Base-by-base conservation (phyloP, 2,888 invertebrate species). In the Lathronympha strigana region DNA sequence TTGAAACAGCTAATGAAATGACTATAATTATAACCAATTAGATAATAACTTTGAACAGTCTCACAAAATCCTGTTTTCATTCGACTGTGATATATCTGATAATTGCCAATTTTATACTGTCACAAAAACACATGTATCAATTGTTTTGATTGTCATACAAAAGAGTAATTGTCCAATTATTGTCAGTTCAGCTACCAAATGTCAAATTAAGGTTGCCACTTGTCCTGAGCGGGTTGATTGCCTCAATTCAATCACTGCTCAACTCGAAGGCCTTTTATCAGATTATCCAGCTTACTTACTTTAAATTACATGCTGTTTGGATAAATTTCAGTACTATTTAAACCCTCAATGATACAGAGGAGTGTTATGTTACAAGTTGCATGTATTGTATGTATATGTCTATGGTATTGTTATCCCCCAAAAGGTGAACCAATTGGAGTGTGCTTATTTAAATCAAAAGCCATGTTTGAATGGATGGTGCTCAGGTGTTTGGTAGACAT, bases 171-270 rank as follows among this genome's bases (percentile, higher is more conserved):
- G 40, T 50, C 40, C 63, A 63, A 43, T 63, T 63, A 57, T 40
- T 45, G 43, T 33, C 33, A 8, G 31, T 57, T 45, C 19, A 49
- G 38, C 17, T 33, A 47, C n/a, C 33, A 40, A 23, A 23, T 43
- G 57, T 43, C 31, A 23, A 63, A 63, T 63, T 63, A 57, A 63
- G 57, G 40, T 45, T 62, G 28, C 45, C 57, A 57, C 63, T 57
- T 63, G 57, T 40, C 31, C 31, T 49, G 23, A 40, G 40, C 3
- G 4, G 40, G n/a, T 31, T 40, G 49, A 57, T 49, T 40, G 55
- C 55, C 55, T 28, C 55, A 40, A 57, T 57, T 63, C 57, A 63
- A 63, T 63, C 38, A 57, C 50, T 31, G 40, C 40, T 50, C 25
- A 11, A 23, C 33, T 31, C 31, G 31, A 63, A 63, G 50, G 57